Conservation (phyloP, 2,797 vertebrate genomes). For the Luscinia luscinia region DNA sequence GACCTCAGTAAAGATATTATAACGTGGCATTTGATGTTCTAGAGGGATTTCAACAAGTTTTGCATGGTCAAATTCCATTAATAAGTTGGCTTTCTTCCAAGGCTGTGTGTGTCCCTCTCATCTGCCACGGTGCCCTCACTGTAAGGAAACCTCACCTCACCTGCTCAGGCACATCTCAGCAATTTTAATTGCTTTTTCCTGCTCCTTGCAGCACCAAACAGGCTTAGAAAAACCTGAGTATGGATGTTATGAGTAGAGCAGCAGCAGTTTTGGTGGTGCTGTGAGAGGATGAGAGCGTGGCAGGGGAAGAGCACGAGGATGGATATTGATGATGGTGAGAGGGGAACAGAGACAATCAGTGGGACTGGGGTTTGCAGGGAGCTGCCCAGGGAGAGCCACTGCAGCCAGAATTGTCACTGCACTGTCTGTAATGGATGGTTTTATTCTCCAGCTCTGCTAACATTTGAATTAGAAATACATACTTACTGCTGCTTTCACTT, state of each 20-base stretch:
- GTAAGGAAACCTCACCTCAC: slow-evolving; percentile 66
- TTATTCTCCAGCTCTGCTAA: neutral
- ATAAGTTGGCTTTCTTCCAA: slow-evolving; percentile 71
- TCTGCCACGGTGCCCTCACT: slow-evolving; percentile 51
- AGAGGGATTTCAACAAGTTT: slow-evolving; percentile 74
- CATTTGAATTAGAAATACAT: neutral
- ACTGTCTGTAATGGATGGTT: neutral
- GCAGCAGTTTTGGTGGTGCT: neutral
- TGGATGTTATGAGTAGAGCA: neutral
- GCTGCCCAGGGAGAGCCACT: neutral
- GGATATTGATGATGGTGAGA: neutral
- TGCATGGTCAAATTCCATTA: slow-evolving; percentile 78
- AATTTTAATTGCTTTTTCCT: slow-evolving; percentile 70
- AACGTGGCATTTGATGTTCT: slow-evolving; percentile 68
- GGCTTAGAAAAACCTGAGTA: slow-evolving; percentile 12
- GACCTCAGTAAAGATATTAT: slow-evolving; percentile 65
- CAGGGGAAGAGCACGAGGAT: neutral
- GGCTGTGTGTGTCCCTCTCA: slow-evolving; percentile 61
- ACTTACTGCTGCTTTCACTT: neutral
- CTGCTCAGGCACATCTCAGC: slow-evolving; percentile 56
- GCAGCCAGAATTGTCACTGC: neutral
- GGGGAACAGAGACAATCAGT: neutral
- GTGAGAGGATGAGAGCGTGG: slow-evolving; percentile 18
- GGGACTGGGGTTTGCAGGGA: neutral
- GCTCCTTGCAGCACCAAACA: slow-evolving; percentile 23